These are phyloP conservation scores for Drusus annulatus DNA, from an alignment of 1,140 invertebrate genomes.

Conservation along the genomic window DNA sequence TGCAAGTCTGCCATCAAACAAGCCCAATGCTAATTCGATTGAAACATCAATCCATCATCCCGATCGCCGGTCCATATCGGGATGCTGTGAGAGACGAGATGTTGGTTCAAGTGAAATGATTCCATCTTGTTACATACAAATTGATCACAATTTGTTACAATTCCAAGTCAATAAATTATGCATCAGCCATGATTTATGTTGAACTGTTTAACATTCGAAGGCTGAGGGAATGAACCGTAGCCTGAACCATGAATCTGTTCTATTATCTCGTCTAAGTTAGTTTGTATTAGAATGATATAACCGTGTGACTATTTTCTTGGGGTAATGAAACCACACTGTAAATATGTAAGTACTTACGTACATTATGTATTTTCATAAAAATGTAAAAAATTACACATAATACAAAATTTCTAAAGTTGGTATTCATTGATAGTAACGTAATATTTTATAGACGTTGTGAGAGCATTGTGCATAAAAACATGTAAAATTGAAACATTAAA, in stretches of 20 bases:
- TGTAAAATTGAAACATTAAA: too few relatives aligned
- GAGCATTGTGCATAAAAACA: too few relatives aligned
- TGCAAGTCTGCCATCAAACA: too few relatives aligned
- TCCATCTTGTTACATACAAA: conserved; percentile 52
- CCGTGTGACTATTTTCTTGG: background rate
- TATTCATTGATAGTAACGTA: too few relatives aligned
- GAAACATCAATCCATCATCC: conserved; percentile 47
- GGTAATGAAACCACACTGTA: too few relatives aligned
- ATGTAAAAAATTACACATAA: too few relatives aligned
- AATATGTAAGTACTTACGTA: too few relatives aligned
- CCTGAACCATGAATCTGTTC: conserved; percentile 1
- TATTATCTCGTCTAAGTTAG: background rate
- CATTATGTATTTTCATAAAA: too few relatives aligned
- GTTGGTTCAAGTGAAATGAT: conserved; percentile 46
- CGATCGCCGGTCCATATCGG: conserved; percentile 40
- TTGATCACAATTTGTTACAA: conserved; percentile 47
- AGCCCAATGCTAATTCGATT: conserved; percentile 48
- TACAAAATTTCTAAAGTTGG: too few relatives aligned
- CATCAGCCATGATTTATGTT: conserved; percentile 27
- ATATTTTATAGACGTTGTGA: too few relatives aligned
- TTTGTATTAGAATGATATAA: background rate
- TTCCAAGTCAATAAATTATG: conserved; percentile 36
- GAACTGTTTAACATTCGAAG: conserved; percentile 5
- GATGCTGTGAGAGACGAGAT: conserved; percentile 25
- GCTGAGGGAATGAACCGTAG: background rate